A percentile compares a stretch with the other conserved stretches of the same genome.
phyloP scores from a whole-genome alignment of 2,888 invertebrate genomes.

The Cremastinae sp. region DNA sequence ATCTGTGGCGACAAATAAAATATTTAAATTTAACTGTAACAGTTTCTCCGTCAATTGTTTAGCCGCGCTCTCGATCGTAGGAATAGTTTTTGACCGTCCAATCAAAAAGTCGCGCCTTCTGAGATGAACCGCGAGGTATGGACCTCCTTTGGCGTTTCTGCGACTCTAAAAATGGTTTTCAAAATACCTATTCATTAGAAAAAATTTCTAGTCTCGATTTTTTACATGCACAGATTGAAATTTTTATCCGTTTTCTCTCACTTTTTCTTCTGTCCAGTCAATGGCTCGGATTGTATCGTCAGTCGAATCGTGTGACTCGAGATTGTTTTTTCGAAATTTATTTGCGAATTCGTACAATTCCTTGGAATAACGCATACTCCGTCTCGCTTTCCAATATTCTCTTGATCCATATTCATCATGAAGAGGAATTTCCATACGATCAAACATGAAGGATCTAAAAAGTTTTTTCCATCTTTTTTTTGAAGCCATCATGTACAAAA shows the following conservation, averaged over 20 bases:
- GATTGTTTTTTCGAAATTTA: conserved; percentile 83
- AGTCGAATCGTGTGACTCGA: conserved; percentile 84
- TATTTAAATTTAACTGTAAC: conserved; percentile 82
- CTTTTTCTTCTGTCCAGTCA: conserved; percentile 85
- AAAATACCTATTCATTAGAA: neutral
- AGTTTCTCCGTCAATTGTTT: conserved; percentile 86
- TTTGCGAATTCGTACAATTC: conserved; percentile 86
- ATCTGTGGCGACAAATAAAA: conserved; percentile 93
- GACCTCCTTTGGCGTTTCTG: conserved; percentile 83
- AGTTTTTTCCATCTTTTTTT: conserved; percentile 62
- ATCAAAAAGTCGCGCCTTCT: conserved; percentile 93
- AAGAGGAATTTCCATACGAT: conserved; percentile 92
- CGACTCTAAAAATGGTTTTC: conserved; percentile 74
- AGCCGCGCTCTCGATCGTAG: conserved; percentile 89
- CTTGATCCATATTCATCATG: conserved; percentile 93
- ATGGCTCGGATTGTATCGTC: conserved; percentile 83
- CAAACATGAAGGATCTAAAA: conserved; percentile 84
- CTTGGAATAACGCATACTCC: conserved; percentile 94
- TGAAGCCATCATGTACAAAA: neutral
- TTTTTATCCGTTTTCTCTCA: conserved; percentile 66
- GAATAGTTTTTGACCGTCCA: conserved; percentile 87
- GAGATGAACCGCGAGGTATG: conserved; percentile 92
- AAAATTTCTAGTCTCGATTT: neutral
- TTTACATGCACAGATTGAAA: neutral
- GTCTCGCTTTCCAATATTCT: conserved; percentile 91